phyloP scores from a whole-genome alignment of 2,888 invertebrate genomes.

The Tromatobia lineatoria region DNA sequence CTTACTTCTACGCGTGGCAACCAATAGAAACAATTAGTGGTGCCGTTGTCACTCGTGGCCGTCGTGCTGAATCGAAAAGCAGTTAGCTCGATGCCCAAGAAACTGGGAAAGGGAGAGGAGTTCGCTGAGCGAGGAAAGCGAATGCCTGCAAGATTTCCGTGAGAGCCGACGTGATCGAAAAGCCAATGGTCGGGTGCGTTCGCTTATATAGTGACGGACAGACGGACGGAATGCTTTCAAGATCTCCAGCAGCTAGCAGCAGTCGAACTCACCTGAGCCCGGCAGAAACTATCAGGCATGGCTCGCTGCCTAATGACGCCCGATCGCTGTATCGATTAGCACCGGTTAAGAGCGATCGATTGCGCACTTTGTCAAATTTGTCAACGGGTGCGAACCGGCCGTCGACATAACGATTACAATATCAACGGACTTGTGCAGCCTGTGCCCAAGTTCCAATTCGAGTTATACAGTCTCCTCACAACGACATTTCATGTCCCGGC shows the following conservation, averaged over 20 bases:
- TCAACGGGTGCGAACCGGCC: slow-evolving; percentile 81
- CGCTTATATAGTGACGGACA: slow-evolving; percentile 47
- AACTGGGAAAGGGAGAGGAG: slow-evolving; percentile 63
- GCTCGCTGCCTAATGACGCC: slow-evolving; percentile 79
- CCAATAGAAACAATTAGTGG: neutral
- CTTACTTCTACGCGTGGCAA: neutral
- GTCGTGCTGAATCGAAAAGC: neutral
- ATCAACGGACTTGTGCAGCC: neutral
- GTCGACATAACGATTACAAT: slow-evolving; percentile 53
- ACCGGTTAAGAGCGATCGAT: slow-evolving; percentile 82
- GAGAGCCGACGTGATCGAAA: slow-evolving; percentile 82
- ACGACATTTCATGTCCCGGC: neutral
- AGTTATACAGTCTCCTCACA: neutral
- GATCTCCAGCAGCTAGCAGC: slow-evolving; percentile 1
- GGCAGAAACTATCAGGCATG: slow-evolving; percentile 76
- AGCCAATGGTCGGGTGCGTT: slow-evolving; percentile 75
- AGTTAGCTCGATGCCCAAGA: neutral
- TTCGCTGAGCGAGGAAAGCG: slow-evolving; percentile 41
- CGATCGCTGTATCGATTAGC: slow-evolving; percentile 84
- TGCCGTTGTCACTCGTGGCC: neutral
- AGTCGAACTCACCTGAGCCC: slow-evolving; percentile 39
- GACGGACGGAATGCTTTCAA: slow-evolving; percentile 26
- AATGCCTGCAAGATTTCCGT: slow-evolving; percentile 78
- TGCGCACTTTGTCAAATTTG: slow-evolving; percentile 84
- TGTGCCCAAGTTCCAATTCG: slow-evolving; percentile 5